Evolutionary conservation across 2,888 invertebrate genomes (phyloP).

Genomic region (Pseudococcus longispinus): DNA sequence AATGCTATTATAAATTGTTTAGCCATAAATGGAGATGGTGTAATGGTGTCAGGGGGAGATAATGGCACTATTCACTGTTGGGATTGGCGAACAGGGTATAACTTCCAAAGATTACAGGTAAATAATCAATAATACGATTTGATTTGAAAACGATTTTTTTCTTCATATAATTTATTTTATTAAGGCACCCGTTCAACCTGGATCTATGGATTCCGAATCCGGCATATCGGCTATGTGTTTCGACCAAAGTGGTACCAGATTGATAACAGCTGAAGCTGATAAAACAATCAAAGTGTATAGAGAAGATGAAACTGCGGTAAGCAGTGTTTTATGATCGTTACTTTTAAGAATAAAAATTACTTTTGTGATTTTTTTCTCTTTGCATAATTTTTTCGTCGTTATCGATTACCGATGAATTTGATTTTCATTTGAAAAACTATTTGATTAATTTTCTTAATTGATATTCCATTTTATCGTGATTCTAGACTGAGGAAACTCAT

Average conservation of each 20-base stretch:
- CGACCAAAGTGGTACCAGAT: slow-evolving; percentile 91
- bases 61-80: slow-evolving; percentile 97
- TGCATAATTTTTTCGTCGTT: too few species aligned
- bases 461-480: neutral
- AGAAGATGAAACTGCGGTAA: slow-evolving; percentile 88
- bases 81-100: slow-evolving; percentile 99
- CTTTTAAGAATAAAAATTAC: too few species aligned
- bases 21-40: slow-evolving; percentile 93
- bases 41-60: slow-evolving; percentile 96
- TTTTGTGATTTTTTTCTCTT: too few species aligned
- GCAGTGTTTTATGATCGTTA: slow-evolving; percentile 53
- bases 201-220: slow-evolving; percentile 98
- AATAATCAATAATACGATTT: neutral
- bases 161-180: neutral
- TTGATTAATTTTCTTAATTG: neutral
- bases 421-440: neutral
- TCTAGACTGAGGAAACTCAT: slow-evolving; percentile 88
- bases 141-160: neutral
- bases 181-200: slow-evolving; percentile 92
- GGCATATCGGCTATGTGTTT: slow-evolving; percentile 96
- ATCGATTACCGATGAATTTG: neutral
- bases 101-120: slow-evolving; percentile 90
- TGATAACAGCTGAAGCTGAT: slow-evolving; percentile 97
- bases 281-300: slow-evolving; percentile 99
- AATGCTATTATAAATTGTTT: slow-evolving; percentile 97